These are phyloP conservation scores for Copidosoma floridanum DNA, from an alignment of 1,140 invertebrate genomes.

Conservation along the genomic window DNA sequence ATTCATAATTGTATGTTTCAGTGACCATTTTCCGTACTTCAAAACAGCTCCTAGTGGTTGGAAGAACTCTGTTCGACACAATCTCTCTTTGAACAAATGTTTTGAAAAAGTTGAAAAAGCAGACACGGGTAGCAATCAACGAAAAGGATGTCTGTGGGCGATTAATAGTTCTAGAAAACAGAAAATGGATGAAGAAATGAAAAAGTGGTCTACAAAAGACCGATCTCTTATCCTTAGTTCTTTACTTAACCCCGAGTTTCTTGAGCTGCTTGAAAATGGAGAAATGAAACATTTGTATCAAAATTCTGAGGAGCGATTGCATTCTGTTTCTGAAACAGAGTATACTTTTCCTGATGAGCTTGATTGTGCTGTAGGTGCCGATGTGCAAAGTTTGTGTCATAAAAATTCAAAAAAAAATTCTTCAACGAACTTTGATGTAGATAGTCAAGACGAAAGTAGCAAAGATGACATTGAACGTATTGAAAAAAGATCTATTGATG, in stretches of 20 bases:
- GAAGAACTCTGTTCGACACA: conserved; percentile 97
- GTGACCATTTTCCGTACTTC: conserved; percentile 96
- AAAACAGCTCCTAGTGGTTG: conserved; percentile 95
- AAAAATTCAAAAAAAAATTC: too few relatives aligned
- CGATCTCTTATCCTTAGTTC: conserved; percentile 79
- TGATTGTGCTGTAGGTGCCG: conserved; percentile 53
- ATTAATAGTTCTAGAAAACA: conserved; percentile 91
- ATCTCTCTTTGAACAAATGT: conserved; percentile 94
- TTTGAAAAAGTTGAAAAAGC: conserved; percentile 97
- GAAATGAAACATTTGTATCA: conserved; percentile 75
- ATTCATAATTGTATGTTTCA: conserved; percentile 64
- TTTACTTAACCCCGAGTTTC: conserved; percentile 85
- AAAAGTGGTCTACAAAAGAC: conserved; percentile 94
- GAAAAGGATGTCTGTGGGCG: conserved; percentile 92
- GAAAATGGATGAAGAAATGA: conserved; percentile 97
- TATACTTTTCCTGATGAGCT: conserved; percentile 46
- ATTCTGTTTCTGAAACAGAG: too few relatives aligned
- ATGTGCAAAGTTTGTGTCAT: too few relatives aligned
- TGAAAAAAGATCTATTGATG: conserved; percentile 59
- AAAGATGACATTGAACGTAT: conserved; percentile 56
- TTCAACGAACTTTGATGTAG: conserved; percentile 55
- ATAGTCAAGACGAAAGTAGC: conserved; percentile 60
- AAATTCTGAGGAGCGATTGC: conserved; percentile 51
- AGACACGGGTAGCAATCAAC: conserved; percentile 73
- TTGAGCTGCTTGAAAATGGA: conserved; percentile 78